Evolutionary conservation across 2,888 invertebrate genomes (phyloP), one percentile per base, ranked within the genome.

Genomic region (Torymus texanus): DNA sequence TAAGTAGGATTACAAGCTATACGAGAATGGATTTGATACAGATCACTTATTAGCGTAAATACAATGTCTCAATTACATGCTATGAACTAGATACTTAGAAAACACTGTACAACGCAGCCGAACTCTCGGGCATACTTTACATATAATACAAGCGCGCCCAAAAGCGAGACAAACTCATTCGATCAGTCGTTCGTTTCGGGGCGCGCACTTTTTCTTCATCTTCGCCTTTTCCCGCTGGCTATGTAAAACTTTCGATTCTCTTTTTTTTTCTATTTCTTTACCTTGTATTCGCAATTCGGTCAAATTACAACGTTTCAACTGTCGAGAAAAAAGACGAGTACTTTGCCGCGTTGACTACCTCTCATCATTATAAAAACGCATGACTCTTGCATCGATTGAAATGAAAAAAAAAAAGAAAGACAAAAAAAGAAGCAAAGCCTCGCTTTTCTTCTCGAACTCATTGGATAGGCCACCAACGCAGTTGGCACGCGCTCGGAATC

Each of bases 41-140:
- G 89, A 90, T 90, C 90, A 89, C 89, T 90, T 89, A 89, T 88
- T 87, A 88, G 85, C 88, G 89, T 90, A 89, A 88, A 89, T 90
- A 89, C 89, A 90, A 88, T 90, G 88, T 85, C 86, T 88, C 88
- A 89, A 88, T 90, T 90, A 90, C 89, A 89, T 87, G 83, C 88
- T 90, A 89, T 89, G 87, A 90, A 89, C 90, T 90, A 90, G 87
- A 90, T 90, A 90, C 89, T 90, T 90, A 90, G 86, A 90, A 90
- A 90, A 90, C 90, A 90, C 90, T 90, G 90, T 90, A 90, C 90
- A 90, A 88, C 87, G 89, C 89, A 89, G 89, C 87, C 87, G 88
- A 90, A 89, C 88, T 88, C 86, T 89, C 88, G 85, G 85, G 86
- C 87, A 88, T 90, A 89, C 89, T 90, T 90, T 90, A 90, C 90